Evolutionary conservation across 2,888 invertebrate species (phyloP).

Genomic region (Phengaris arion): DNA sequence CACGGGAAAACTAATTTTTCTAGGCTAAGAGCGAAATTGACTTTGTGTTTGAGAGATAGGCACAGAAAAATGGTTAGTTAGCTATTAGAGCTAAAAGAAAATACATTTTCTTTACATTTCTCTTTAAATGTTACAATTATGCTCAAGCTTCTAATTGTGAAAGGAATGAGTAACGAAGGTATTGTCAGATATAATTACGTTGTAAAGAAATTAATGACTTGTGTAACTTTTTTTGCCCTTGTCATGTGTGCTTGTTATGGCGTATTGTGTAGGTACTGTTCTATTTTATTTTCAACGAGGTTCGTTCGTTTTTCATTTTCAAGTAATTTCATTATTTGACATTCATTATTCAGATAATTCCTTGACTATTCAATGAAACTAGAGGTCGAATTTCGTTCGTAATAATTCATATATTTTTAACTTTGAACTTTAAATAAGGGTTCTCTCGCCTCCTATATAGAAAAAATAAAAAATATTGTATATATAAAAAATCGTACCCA

Average conservation of each 20-base stretch:
- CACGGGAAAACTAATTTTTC: neutral
- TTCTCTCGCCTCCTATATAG: too few species aligned
- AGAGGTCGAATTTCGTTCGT: too few species aligned
- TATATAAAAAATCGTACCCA: too few species aligned
- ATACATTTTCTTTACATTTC: constrained; percentile 7
- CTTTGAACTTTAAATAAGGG: too few species aligned
- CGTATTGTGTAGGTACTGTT: neutral
- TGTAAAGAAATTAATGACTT: neutral
- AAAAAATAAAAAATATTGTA: too few species aligned
- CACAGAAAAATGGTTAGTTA: constrained; percentile 1
- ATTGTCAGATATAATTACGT: neutral
- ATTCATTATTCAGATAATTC: too few species aligned
- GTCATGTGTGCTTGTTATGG: neutral
- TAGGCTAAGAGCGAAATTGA: constrained; percentile 19
- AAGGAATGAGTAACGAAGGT: neutral
- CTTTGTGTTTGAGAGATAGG: constrained; percentile 23
- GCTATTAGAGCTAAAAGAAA: constrained; percentile 3
- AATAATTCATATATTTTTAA: too few species aligned
- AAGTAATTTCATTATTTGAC: too few species aligned
- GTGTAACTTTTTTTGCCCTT: neutral
- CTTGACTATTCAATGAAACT: too few species aligned
- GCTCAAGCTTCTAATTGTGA: neutral
- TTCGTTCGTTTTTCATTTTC: neutral
- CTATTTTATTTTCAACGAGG: neutral
- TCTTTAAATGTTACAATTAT: neutral